Percentiles rank a stretch among this genome's conserved stretches.
These are phyloP conservation scores for Protomyctophum bolini DNA, from an alignment of 2,113 vertebrate species.

Conservation along the genomic window DNA sequence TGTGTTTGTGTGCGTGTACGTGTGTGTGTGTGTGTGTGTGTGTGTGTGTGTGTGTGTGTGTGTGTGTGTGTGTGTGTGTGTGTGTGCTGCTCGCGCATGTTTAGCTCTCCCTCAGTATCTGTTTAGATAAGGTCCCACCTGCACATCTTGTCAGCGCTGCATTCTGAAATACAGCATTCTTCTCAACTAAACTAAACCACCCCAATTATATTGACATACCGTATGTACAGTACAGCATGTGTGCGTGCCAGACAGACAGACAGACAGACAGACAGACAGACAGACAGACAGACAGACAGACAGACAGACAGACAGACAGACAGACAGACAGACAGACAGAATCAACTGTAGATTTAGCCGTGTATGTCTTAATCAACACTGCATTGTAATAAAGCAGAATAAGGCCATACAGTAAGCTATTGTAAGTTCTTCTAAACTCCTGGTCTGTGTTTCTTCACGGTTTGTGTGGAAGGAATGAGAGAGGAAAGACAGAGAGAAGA, in stretches of 20 bases:
- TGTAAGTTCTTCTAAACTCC: neutral
- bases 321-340: too few species aligned
- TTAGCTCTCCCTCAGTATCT: constrained; percentile 6
- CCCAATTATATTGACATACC: neutral
- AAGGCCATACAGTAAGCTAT: neutral
- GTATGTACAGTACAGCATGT: too few species aligned
- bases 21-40: constrained; percentile 13
- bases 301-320: neutral
- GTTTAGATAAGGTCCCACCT: constrained; percentile 19
- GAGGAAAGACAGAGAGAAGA: neutral
- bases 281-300: neutral
- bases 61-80: constrained; percentile 4
- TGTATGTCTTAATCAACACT: too few species aligned
- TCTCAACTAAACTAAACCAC: too few species aligned
- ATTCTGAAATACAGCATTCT: too few species aligned
- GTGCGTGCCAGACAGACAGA: neutral
- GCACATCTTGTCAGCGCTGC: neutral
- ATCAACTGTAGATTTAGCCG: too few species aligned
- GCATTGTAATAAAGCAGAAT: too few species aligned
- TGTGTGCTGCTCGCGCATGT: neutral
- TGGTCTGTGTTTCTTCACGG: too few species aligned
- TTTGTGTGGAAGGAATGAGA: constrained; percentile 6
- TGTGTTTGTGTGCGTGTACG: constrained; percentile 3
- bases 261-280: neutral
- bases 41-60: neutral